These are phyloP conservation scores for Drosophila tani DNA, from an alignment of 1,140 invertebrate genomes.

Conservation along the genomic window DNA sequence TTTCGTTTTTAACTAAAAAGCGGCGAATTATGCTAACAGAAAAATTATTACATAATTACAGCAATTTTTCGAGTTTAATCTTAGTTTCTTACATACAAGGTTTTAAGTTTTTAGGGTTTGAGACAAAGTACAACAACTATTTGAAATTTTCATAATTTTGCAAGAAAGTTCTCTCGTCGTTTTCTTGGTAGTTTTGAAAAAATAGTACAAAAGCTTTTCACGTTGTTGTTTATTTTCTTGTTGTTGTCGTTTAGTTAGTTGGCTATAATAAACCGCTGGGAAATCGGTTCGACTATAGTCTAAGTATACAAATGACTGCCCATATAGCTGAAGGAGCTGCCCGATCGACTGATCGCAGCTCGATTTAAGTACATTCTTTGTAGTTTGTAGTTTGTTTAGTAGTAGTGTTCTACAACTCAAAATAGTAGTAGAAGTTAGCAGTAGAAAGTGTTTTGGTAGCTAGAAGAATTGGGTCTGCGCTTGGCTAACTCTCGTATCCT, in stretches of 20 bases:
- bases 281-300: constrained; percentile 59
- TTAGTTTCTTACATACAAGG: constrained; percentile 50
- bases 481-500: constrained; percentile 45
- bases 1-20: constrained; percentile 69
- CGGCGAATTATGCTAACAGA: constrained; percentile 77
- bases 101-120: constrained; percentile 59
- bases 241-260: constrained; percentile 62
- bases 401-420: constrained; percentile 68
- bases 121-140: constrained; percentile 84
- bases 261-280: constrained; percentile 62
- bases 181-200: constrained; percentile 71
- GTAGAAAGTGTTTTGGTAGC: constrained; percentile 56
- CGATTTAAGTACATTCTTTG: constrained; percentile 71
- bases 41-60: constrained; percentile 73
- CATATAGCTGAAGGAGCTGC: constrained; percentile 82
- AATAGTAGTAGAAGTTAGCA: constrained; percentile 67
- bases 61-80: constrained; percentile 59
- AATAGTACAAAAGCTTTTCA: constrained; percentile 83
- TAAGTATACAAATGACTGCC: constrained; percentile 82
- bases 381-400: constrained; percentile 62
- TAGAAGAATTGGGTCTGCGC: constrained; percentile 48
- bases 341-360: constrained; percentile 50
- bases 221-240: constrained; percentile 61
- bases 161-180: constrained; percentile 52
- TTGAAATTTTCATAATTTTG: constrained; percentile 54